These are phyloP conservation scores for Lagorchestes hirsutus DNA, from an alignment of 2,797 vertebrate genomes.

Conservation along the genomic window DNA sequence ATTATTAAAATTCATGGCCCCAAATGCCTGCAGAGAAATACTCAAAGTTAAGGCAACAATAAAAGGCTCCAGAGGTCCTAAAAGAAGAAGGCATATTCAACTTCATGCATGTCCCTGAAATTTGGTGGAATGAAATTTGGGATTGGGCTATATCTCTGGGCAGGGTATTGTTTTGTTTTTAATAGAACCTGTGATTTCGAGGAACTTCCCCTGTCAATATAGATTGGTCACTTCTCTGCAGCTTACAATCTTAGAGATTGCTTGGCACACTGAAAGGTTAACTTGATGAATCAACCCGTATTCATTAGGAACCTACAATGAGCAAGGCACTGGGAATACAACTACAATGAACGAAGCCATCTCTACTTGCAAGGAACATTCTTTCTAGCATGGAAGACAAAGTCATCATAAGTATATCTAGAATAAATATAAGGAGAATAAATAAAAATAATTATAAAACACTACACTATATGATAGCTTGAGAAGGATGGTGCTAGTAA, in stretches of 20 bases:
- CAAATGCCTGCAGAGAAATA: background rate
- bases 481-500: background rate
- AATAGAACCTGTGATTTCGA: background rate
- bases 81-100: background rate
- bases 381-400: background rate
- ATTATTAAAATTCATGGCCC: background rate
- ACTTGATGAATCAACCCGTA: background rate
- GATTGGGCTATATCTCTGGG: background rate
- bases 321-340: background rate
- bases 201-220: background rate
- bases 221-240: background rate
- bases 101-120: background rate
- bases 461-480: background rate
- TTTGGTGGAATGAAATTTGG: background rate
- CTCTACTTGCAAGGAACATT: background rate
- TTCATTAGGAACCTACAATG: background rate
- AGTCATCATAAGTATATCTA: background rate
- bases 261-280: background rate
- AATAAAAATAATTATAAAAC: background rate
- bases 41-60: background rate
- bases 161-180: background rate
- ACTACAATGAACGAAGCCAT: background rate
- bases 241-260: background rate
- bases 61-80: background rate
- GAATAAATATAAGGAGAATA: background rate